Evolutionary conservation across 2,113 vertebrate species (phyloP), one percentile per base, ranked within the genome.

Genomic region (Mionectes macconnelli): DNA sequence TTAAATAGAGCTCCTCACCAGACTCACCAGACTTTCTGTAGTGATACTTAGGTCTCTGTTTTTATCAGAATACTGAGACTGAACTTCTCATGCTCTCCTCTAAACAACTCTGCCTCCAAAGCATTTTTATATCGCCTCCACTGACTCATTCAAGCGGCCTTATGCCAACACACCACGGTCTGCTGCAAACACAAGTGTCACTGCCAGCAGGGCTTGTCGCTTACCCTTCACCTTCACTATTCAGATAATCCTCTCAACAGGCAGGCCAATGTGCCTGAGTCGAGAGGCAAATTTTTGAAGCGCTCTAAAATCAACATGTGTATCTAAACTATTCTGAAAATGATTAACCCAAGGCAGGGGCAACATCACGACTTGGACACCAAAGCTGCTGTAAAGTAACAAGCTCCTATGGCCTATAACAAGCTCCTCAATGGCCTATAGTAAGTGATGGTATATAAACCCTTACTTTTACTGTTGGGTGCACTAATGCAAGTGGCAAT

Each of bases 121-220:
- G 33, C n/a, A 19, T 28, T 68, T 68, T 75, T 68, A 40, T 37
- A 45, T 33, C 0, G 1, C 23, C 75, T 88, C 25, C 66, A 59
- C 53, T 47, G 50, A 35, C 37, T 47, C 27, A 15, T 49, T n/a
- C 62, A 62, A 10, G 18, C 1, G 0, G 62, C 27, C 53, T 49
- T 30, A 9, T 0, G 50, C 67, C 0, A 0, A 79, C 78, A 31
- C 20, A 28, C 27, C 2, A 2, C 2, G 1, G 9, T 8, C 69
- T 63, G 44, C 74, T 44, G 44, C 90, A 49, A 64, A 49, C 37
- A 8, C 39, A 24, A 50, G 35, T 3, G 40, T 6, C 31, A 8
- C 42, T 16, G 44, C 39, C 64, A 81, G 73, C 62, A 56, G 66
- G 12, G 49, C 52, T 56, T 42, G 64, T 27, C 1, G 0, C 69